A percentile compares a stretch with the other conserved stretches of the same genome.
phyloP scores from a whole-genome alignment of 2,888 invertebrate species.

The Hoplodrina ambigua region DNA sequence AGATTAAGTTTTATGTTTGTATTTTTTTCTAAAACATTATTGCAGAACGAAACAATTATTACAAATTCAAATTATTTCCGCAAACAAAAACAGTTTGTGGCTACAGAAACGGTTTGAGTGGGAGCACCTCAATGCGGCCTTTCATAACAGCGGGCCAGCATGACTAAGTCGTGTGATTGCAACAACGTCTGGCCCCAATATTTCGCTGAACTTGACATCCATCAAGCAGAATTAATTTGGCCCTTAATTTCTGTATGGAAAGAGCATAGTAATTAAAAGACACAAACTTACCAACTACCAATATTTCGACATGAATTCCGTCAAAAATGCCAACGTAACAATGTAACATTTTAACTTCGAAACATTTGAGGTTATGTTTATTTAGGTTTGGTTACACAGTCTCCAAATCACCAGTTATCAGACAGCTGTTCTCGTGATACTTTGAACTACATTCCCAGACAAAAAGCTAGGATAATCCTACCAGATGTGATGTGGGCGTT shows the following conservation, averaged over 20 bases:
- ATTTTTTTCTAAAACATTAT: neutral
- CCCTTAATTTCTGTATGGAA: slow-evolving; percentile 56
- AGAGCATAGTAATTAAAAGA: slow-evolving; percentile 36
- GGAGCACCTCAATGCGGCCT: slow-evolving; percentile 58
- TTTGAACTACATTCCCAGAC: slow-evolving; percentile 28
- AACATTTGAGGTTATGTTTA: neutral
- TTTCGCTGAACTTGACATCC: slow-evolving; percentile 81
- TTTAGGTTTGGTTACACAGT: neutral
- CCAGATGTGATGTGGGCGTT: slow-evolving; percentile 24
- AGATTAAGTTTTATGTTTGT: neutral
- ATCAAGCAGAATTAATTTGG: slow-evolving; percentile 69
- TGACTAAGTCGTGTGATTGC: slow-evolving; percentile 78
- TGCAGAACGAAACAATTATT: slow-evolving; percentile 5
- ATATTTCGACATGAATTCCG: slow-evolving; percentile 12
- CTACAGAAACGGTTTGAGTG: slow-evolving; percentile 48
- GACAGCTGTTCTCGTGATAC: slow-evolving; percentile 12
- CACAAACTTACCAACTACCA: slow-evolving; percentile 5
- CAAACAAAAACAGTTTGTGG: slow-evolving; percentile 29
- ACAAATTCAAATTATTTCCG: slow-evolving; percentile 26
- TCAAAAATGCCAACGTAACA: neutral
- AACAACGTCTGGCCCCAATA: slow-evolving; percentile 76
- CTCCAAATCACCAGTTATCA: neutral
- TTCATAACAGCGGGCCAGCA: slow-evolving; percentile 66
- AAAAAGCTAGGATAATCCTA: slow-evolving; percentile 35
- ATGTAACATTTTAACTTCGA: neutral